Conservation (phyloP, 2,888 invertebrate genomes). For the Melangyna quadrimaculata region DNA sequence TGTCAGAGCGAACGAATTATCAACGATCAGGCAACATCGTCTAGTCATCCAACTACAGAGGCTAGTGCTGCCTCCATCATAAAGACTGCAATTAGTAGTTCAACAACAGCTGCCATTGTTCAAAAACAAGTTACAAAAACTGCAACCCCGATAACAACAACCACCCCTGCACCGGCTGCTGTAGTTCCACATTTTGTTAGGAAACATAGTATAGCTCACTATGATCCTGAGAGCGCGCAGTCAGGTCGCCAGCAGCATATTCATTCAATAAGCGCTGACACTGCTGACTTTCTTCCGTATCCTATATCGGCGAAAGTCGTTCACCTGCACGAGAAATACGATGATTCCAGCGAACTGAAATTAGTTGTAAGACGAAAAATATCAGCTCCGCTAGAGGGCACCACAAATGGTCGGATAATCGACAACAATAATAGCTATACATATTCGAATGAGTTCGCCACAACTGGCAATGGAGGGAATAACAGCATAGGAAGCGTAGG, state of each 20-base stretch:
- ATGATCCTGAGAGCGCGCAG: conserved; percentile 79
- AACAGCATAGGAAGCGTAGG: conserved; percentile 78
- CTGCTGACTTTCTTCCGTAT: conserved; percentile 78
- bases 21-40: conserved; percentile 74
- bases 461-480: conserved; percentile 75
- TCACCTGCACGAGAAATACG: conserved; percentile 49
- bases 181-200: conserved; percentile 75
- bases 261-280: conserved; percentile 79
- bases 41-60: conserved; percentile 46
- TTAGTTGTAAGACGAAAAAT: conserved; percentile 78
- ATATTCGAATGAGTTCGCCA: conserved; percentile 73
- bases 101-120: conserved; percentile 62
- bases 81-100: conserved; percentile 71
- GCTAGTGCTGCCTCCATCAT: conserved; percentile 50
- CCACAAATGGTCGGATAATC: conserved; percentile 42
- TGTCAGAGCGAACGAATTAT: conserved; percentile 85
- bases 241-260: conserved; percentile 79
- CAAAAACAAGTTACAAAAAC: conserved; percentile 47
- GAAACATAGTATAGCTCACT: conserved; percentile 79
- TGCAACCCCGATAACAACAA: conserved; percentile 54
- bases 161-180: conserved; percentile 64
- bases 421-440: conserved; percentile 78
- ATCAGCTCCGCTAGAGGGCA: conserved; percentile 73
- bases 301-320: conserved; percentile 66
- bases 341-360: conserved; percentile 77